These are phyloP conservation scores for Oceanodroma tethys DNA, from an alignment of 2,113 vertebrate species.

Conservation along the genomic window DNA sequence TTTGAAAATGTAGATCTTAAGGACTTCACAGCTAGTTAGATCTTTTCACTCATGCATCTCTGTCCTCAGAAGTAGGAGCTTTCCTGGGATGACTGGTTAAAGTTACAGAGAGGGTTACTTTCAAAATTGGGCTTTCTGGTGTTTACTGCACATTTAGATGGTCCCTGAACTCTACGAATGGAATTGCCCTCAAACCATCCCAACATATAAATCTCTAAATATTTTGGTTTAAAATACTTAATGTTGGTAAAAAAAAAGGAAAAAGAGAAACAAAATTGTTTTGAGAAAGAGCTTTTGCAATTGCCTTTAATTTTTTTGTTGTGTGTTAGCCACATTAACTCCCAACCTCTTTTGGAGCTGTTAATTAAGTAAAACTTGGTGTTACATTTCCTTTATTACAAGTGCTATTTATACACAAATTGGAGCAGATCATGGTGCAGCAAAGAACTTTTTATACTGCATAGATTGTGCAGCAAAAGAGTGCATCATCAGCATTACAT, in stretches of 20 bases:
- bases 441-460: slow-evolving; percentile 28
- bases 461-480: slow-evolving; percentile 6
- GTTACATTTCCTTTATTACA: slow-evolving; percentile 5
- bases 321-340: background rate
- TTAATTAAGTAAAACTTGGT: background rate
- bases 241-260: background rate
- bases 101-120: background rate
- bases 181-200: background rate
- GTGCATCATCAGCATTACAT: slow-evolving; percentile 9
- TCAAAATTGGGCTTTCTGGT: background rate
- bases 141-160: background rate
- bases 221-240: background rate
- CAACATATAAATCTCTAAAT: background rate
- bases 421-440: slow-evolving; percentile 2
- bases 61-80: background rate
- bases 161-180: background rate
- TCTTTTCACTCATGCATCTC: background rate
- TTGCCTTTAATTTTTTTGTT: background rate
- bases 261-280: background rate
- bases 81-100: background rate
- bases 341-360: background rate
- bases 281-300: background rate
- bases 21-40: background rate
- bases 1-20: background rate
- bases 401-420: background rate